Percentiles rank a stretch among this genome's conserved stretches.
Conservation (phyloP, 2,113 vertebrate genomes). For the Actenoides lindsayi region DNA sequence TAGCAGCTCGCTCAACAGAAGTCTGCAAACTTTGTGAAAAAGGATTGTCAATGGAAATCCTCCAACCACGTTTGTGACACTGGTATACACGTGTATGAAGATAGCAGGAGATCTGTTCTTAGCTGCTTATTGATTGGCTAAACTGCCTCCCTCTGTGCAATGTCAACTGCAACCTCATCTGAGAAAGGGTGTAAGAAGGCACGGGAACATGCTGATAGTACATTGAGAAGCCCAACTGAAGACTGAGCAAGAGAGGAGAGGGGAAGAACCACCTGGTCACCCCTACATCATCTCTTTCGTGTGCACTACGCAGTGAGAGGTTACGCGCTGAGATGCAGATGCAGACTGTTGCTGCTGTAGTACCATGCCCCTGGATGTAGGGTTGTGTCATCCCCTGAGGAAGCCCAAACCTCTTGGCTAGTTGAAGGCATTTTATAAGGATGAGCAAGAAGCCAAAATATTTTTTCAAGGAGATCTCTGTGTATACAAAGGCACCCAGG, state of each 20-base stretch:
- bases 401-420: neutral
- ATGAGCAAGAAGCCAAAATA: neutral
- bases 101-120: neutral
- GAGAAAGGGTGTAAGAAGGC: neutral
- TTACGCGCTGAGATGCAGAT: neutral
- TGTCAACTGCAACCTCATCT: neutral
- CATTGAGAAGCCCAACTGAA: neutral
- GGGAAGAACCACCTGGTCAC: neutral
- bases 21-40: neutral
- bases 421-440: neutral
- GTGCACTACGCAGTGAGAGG: rapidly evolving
- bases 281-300: neutral
- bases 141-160: neutral
- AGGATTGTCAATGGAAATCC: neutral
- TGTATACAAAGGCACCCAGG: neutral
- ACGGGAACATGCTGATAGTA: neutral
- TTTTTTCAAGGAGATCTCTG: neutral
- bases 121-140: neutral
- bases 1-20: neutral
- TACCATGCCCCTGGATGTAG: rapidly evolving
- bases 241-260: neutral
- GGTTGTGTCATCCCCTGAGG: neutral
- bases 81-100: neutral
- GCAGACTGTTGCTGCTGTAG: neutral
- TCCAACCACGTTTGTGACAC: neutral